These are phyloP conservation scores for Macroteleia sp. DNA, from an alignment of 2,888 invertebrate species.

Conservation along the genomic window DNA sequence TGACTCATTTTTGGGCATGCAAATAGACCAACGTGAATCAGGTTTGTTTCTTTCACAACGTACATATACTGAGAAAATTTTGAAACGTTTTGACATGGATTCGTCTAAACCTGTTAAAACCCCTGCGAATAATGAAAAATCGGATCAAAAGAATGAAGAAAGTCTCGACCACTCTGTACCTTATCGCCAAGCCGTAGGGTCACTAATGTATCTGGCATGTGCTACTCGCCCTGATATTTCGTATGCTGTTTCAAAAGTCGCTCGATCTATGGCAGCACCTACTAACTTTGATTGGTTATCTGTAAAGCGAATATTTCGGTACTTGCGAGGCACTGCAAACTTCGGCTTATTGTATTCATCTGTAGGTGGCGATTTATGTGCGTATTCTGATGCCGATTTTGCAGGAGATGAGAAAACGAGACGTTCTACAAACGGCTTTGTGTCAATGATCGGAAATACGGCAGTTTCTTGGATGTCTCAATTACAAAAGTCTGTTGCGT, in stretches of 20 bases:
- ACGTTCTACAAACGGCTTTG: constrained; percentile 27
- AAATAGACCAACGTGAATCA: constrained; percentile 60
- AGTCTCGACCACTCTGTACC: constrained; percentile 45
- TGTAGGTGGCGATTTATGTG: not conserved
- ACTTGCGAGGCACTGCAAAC: constrained; percentile 18
- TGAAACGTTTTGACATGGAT: constrained; percentile 46
- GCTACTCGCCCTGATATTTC: constrained; percentile 65
- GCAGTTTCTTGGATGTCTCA: constrained; percentile 16
- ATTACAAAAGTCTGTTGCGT: not conserved
- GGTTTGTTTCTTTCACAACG: constrained; percentile 59
- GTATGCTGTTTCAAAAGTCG: constrained; percentile 64
- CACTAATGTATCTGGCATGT: constrained; percentile 60
- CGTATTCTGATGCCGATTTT: constrained; percentile 16
- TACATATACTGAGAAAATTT: constrained; percentile 52
- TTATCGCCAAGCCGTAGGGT: constrained; percentile 45
- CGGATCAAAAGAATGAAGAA: not conserved
- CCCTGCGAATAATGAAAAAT: constrained; percentile 50
- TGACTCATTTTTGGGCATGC: constrained; percentile 65
- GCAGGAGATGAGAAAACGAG: constrained; percentile 9
- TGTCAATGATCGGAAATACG: not conserved
- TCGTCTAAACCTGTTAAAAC: constrained; percentile 54
- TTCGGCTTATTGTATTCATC: constrained; percentile 11
- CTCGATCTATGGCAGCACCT: constrained; percentile 46
- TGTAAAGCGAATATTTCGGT: constrained; percentile 41
- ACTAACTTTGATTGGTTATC: constrained; percentile 8